Evolutionary conservation across 2,888 invertebrate genomes (phyloP), one percentile per base, ranked within the genome.

Genomic region (Chymomyza amoena): DNA sequence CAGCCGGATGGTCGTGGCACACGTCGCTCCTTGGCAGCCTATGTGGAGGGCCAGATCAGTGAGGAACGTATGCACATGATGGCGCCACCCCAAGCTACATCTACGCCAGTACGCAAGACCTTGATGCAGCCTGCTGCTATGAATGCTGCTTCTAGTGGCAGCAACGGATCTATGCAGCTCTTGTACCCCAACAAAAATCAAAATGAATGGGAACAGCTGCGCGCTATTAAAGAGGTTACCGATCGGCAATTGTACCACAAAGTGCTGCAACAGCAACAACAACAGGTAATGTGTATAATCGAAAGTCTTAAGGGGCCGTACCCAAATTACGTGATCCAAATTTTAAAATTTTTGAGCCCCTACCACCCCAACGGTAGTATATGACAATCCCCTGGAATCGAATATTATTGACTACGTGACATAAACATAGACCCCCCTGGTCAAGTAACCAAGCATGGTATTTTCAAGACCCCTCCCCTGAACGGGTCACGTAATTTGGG

Each of bases 221-320:
- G 88, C n/a, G 90, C 91, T 61, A 87, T 91, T 13, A 91, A 91
- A 67, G 90, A 91, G 68, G 88, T 89, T 51, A 90, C 90, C 9
- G 92, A 92, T 76, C 82, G 89, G 2, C 90, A 91, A 65, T 80
- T 91, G 13, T 90, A 90, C 69, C 78, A 88, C 70, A 88, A 87
- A 72, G 87, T 90, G n/a, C 75, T 90, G 25, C 88, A 89, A 36
- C 89, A 89, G 61, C 89, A 88, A 45, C 83, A 87, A 32, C 78
- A 80, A 2, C 32, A 32, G 32, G 32, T 32, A 32, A 32, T 0
- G 2, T 25, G 4, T 4, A 25, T 25, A 25, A 3, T 25, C 25
- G 25, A 1, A 25, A 25, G 25, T 25, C 25, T 25, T 25, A n/a
- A n/a, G n/a, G n/a, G n/a, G n/a, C n/a, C n/a, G n/a, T n/a, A n/a